Evolutionary conservation across 1,140 invertebrate genomes (phyloP), one percentile per base, ranked within the genome.

Genomic region (Drosophila nikananu): DNA sequence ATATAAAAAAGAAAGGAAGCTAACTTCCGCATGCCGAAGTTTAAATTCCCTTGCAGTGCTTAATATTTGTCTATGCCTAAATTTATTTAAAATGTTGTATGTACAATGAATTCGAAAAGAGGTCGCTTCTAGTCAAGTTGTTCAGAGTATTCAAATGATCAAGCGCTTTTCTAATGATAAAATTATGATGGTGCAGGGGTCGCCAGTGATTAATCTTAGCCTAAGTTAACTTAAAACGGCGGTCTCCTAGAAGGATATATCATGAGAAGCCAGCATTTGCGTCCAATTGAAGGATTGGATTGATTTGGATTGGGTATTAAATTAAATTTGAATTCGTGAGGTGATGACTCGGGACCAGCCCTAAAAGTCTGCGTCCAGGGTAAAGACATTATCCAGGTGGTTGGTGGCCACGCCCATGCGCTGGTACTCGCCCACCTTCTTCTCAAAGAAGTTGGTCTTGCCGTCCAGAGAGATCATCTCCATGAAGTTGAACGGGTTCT

Each of bases 401-500:
- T 95, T 95, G 1, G 95, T 93, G 95, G 97, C 98, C 0, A 99
- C 98, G 48, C 98, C 98, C 94, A 96, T 96, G 76, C 99, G 99
- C 93, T 99, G 98, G 91, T 99, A 99, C 93, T 99, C 99, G 2
- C 98, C 98, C 17, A 99, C 99, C 94, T 98, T 97, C 92, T 99
- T 99, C 93, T 99, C 99, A 92, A 99, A 99, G 94, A 99, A 99
- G 93, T 99, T 99, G 0, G 99, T 99, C 92, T 99, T 99, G 5
- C 99, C 99, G 91, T 99, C 98, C 52, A 99, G 94, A 2, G 98
- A 99, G 79, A 99, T 99, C 71, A 99, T 96, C 87, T 99, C 98
- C 99, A 99, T 99, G 93, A 99, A 99, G 92, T 98, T 98, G 94
- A 99, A 99, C n/a, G 99, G 99, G 94, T 99, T 99, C 87, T 97